Conservation (phyloP, 2,113 vertebrate species). For the Hippocampus zosterae region DNA sequence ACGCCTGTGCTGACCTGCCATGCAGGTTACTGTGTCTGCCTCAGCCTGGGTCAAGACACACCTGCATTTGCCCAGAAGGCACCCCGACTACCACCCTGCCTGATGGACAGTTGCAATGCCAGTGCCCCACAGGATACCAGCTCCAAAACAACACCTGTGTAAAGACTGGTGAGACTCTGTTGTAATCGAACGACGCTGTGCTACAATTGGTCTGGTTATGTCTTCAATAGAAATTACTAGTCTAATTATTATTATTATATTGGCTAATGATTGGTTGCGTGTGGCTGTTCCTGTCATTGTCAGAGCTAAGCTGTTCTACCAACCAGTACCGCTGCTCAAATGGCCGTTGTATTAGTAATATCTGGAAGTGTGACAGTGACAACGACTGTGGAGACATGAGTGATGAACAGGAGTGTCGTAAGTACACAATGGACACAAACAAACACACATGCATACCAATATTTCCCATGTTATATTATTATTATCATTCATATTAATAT, state of each 20-base stretch:
- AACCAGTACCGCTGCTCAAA: constrained; percentile 94
- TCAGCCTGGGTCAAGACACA: constrained; percentile 75
- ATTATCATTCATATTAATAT: too few species aligned
- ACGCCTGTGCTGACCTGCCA: constrained; percentile 80
- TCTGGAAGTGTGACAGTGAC: constrained; percentile 96
- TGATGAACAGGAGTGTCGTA: constrained; percentile 92
- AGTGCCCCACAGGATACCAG: constrained; percentile 83
- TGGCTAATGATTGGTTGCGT: neutral
- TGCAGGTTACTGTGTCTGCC: constrained; percentile 92
- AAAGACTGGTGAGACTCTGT: constrained; percentile 76
- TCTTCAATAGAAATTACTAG: neutral
- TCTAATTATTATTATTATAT: too few species aligned
- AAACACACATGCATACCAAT: too few species aligned
- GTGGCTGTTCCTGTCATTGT: constrained; percentile 1
- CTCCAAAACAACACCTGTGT: constrained; percentile 79
- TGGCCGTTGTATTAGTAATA: constrained; percentile 94
- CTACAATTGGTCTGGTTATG: neutral
- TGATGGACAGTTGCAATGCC: constrained; percentile 79
- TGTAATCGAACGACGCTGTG: neutral
- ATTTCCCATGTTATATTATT: too few species aligned
- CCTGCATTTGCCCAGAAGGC: constrained; percentile 86
- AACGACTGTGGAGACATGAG: constrained; percentile 98
- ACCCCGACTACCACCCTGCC: constrained; percentile 71
- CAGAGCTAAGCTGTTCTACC: constrained; percentile 82
- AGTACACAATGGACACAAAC: constrained; percentile 51